Base-by-base conservation (phyloP, 2,888 invertebrate species). In the Erebia epiphron region DNA sequence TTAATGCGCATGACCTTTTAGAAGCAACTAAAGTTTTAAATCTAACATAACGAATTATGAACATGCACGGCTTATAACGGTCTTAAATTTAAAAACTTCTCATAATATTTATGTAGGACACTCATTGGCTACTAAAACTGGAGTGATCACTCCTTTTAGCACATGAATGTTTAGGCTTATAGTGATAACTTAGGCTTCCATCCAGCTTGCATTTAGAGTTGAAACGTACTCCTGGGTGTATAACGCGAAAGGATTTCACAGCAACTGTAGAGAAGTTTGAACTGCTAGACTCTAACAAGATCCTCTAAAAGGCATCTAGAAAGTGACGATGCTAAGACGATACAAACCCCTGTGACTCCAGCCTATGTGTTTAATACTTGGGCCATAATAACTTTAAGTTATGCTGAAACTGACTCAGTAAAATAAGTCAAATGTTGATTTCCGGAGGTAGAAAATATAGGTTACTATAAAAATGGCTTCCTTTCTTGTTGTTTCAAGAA, bases 31-130 rank as follows among this genome's bases (percentile, higher is more conserved):
- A 26, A n/a, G 54, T 61, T 66, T 61, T 16, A 70, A 58, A 62
- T 41, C 41, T 70, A 66, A 18, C 54, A 67, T 68, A n/a, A 46
- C 58, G 46, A 43, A 54, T 35, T 1, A 46, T 54, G 52, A 43
- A 54, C 35, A 35, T 18, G 50, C 18, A 50, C 13, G 16, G n/a
- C 0, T 7, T 16, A 43, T 16, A 43, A 60, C 41, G 43, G 58
- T 60, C 41, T 26, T 16, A 60, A 60, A 16, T 41, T 41, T 43
- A 41, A 41, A 35, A n/a, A n/a, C 16, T 52, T n/a, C 14, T 8
- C 4, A 14, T 52, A 50, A 50, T 50, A 14, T 4, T 50, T 50
- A n/a, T 7, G 2, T 50, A 8, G 14, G n/a, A 46, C 3, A 11
- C 46, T 46, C 46, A 46, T 4, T 46, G 13, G 46, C 2, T 46